These are phyloP conservation scores for Hydrozoanthus gracilis DNA, from an alignment of 92 coral and sea anemone species.

Conservation along the genomic window DNA sequence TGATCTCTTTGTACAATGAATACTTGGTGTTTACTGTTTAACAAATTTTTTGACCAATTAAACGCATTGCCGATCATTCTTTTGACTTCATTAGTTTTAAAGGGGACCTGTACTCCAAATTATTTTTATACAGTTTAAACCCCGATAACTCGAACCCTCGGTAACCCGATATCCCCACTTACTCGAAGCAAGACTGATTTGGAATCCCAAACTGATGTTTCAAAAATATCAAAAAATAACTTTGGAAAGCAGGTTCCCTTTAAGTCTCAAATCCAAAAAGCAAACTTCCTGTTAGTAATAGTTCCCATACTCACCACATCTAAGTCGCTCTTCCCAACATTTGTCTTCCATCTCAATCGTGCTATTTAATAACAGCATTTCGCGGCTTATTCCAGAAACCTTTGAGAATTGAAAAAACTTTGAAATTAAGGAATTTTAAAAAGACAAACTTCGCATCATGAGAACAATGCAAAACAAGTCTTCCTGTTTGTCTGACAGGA, in stretches of 20 bases:
- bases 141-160: too few species aligned
- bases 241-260: too few species aligned
- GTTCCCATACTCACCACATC: slow-evolving; percentile 78
- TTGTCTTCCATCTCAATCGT: slow-evolving; percentile 95
- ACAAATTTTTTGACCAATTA: background rate
- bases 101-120: too few species aligned
- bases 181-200: too few species aligned
- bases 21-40: too few species aligned
- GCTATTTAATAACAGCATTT: slow-evolving; percentile 90
- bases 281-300: background rate
- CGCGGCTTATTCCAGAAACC: slow-evolving; percentile 97
- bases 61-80: background rate
- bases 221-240: too few species aligned
- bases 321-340: slow-evolving; percentile 94
- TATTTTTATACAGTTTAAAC: too few species aligned
- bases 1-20: too few species aligned
- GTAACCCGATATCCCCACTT: too few species aligned
- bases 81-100: background rate
- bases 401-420: background rate
- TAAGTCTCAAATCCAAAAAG: too few species aligned
- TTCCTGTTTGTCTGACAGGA: too few species aligned
- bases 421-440: background rate
- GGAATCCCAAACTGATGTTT: too few species aligned
- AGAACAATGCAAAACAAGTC: background rate
- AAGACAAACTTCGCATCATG: background rate